These are phyloP conservation scores for Plutella xylostella DNA, from an alignment of 2,888 invertebrate species.

Conservation along the genomic window DNA sequence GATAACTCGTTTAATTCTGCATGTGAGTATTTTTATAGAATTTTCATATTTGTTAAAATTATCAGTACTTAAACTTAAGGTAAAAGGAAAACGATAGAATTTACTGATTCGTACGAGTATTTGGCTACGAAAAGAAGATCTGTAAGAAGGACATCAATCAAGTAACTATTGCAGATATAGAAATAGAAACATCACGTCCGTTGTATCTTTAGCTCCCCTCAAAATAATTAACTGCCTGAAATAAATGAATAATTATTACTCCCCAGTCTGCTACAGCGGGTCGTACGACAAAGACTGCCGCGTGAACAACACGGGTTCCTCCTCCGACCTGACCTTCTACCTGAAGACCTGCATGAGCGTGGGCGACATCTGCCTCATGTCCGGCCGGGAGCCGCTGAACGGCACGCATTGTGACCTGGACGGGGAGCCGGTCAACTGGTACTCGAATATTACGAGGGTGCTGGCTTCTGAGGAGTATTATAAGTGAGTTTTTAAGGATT, in stretches of 20 bases:
- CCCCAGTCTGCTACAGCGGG: conserved; percentile 75
- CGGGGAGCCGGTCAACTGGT: conserved; percentile 53
- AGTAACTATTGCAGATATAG: no score
- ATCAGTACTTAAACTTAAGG: no score
- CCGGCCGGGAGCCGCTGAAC: conserved; percentile 41
- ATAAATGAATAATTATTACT: no score
- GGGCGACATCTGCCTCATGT: conserved; percentile 53
- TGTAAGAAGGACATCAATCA: no score
- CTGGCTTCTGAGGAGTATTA: conserved; percentile 77
- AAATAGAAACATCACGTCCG: no score
- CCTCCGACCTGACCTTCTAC: conserved; percentile 61
- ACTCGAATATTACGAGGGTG: conserved; percentile 60
- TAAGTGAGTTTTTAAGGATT: conserved; percentile 57
- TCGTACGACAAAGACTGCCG: conserved; percentile 68
- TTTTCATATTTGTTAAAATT: no score
- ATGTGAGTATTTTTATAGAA: conserved; percentile 62
- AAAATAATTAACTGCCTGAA: no score
- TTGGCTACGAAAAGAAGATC: no score
- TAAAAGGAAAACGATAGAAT: no score
- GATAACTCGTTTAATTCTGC: conserved; percentile 70
- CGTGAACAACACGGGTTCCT: conserved; percentile 33
- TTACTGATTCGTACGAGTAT: no score
- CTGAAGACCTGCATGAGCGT: conserved; percentile 60
- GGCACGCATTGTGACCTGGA: no score
- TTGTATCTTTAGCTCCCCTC: no score